Base-by-base conservation (phyloP, 1,140 invertebrate species). In the Pararge aegeria region DNA sequence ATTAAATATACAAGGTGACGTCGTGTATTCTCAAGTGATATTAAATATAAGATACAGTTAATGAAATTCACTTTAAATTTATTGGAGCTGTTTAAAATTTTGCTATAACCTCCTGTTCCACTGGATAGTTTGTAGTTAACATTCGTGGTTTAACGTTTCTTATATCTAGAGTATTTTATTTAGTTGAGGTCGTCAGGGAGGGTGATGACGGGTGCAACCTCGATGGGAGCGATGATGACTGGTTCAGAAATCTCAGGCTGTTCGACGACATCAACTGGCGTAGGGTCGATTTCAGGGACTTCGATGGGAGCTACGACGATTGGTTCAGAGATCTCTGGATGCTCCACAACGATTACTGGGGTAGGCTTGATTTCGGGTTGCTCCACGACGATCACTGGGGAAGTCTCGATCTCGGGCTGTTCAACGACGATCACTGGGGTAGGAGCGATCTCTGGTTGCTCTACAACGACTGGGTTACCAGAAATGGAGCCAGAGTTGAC, bases 271-370 rank as follows among this genome's bases (percentile, higher is more conserved):
- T 20, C 16, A 1, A 56, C 50, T 21, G 52, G 65, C 7, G 68
- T 64, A 19, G 64, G 63, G 5, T 38, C 20, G 24, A 68, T 56
- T 12, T 34, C 30, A 2, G 49, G 63, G 1, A 30, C 15, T 18
- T 56, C 58, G 1, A 44, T 16, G 13, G 29, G 42, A 24, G 44
- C 46, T 1, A 65, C 61, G 5, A 61, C 46, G 15, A 66, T 53
- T 24, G 69, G 64, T 5, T 63, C 55, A 12, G 60, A 53, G 12
- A 54, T 50, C 29, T 61, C 64, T 21, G 51, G 42, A 18, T 48
- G 20, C 13, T 54, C 37, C 21, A 44, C 38, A 13, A 51, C 30
- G 27, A 38, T 49, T 5, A 46, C 42, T 19, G 42, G 42, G 19
- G 42, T 46, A 21, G 42, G 18, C 18, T 42, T 15, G n/a, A 42